Base-by-base conservation (phyloP, 2,797 vertebrate genomes). In the Tachyglossus aculeatus region DNA sequence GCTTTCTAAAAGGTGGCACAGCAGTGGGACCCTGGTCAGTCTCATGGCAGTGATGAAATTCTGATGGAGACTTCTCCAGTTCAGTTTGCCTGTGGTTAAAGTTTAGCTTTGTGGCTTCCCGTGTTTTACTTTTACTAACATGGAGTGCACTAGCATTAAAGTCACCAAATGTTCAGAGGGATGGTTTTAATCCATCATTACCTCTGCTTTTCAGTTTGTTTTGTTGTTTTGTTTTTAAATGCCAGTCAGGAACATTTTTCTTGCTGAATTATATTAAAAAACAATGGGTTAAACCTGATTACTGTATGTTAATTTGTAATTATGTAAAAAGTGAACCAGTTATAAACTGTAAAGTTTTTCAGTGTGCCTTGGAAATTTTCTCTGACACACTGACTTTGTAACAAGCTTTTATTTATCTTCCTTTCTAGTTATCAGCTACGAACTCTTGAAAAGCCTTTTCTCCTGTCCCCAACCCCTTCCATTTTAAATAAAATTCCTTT, bases 321-420 rank as follows among this genome's bases (percentile, higher is more conserved):
- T 93, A 93, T 94, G 93, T 94, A 93, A 84, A 94, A 92, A 93
- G 90, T 90, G 85, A 92, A 85, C 88, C 86, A 78, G 80, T 91
- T 92, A 82, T 80, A 81, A 86, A 90, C 86, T 96, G 94, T 96
- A 96, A 91, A 96, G 93, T 90, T 89, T 89, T 82, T 90, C 73
- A 73, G 22, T 73, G 67, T 85, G 82, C 77, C 85, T 91, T 93
- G 92, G 95, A 93, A 94, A 90, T 94, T 90, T 73, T 72, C 78
- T 79, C 81, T 81, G 81, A 75, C 76, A 56, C 68, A 77, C 77
- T 76, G 85, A 81, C 95, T 96, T 96, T 96, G 91, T 97, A 96
- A 94, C 89, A 90, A 91, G 87, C 88, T 94, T 95, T 96, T 98
- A 98, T 98, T 99, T 98, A 98, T 98, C 95, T 91, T 89, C 90